These are phyloP conservation scores for Agapetus fuscipes DNA, from an alignment of 2,888 invertebrate species.

Conservation along the genomic window DNA sequence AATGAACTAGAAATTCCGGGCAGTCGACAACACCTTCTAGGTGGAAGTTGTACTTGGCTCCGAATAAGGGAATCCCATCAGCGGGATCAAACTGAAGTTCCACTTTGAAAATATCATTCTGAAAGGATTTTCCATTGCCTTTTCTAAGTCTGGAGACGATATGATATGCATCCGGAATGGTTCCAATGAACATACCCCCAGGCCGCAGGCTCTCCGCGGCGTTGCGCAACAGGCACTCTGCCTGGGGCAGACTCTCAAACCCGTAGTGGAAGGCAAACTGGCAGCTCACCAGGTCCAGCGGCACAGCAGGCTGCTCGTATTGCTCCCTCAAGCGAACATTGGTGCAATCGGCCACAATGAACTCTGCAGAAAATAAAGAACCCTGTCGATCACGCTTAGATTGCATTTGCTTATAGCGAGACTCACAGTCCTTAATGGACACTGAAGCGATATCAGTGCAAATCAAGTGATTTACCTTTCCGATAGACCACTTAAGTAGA, in stretches of 20 bases:
- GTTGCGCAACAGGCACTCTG: conserved; percentile 87
- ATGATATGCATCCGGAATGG: conserved; percentile 89
- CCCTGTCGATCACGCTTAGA: conserved; percentile 25
- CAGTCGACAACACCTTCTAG: conserved; percentile 96
- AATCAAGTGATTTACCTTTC: conserved; percentile 68
- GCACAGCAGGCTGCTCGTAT: conserved; percentile 66
- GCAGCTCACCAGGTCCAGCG: conserved; percentile 86
- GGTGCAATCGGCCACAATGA: conserved; percentile 88
- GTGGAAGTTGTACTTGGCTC: conserved; percentile 91
- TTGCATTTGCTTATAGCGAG: conserved; percentile 67
- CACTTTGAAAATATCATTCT: conserved; percentile 71
- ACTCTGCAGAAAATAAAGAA: conserved; percentile 54
- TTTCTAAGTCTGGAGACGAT: conserved; percentile 67
- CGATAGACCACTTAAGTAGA: conserved; percentile 90
- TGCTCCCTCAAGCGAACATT: conserved; percentile 67
- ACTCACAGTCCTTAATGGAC: conserved; percentile 83
- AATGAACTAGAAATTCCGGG: conserved; percentile 95
- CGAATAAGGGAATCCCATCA: conserved; percentile 74
- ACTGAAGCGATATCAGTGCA: conserved; percentile 91
- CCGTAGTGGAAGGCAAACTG: conserved; percentile 99
- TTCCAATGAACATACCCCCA: conserved; percentile 95
- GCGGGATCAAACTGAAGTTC: conserved; percentile 57
- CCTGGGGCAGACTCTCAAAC: conserved; percentile 82
- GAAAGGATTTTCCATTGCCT: conserved; percentile 51
- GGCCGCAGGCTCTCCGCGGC: conserved; percentile 79